These are phyloP conservation scores for Blennius ocellaris DNA, from an alignment of 2,113 vertebrate genomes.

Conservation along the genomic window DNA sequence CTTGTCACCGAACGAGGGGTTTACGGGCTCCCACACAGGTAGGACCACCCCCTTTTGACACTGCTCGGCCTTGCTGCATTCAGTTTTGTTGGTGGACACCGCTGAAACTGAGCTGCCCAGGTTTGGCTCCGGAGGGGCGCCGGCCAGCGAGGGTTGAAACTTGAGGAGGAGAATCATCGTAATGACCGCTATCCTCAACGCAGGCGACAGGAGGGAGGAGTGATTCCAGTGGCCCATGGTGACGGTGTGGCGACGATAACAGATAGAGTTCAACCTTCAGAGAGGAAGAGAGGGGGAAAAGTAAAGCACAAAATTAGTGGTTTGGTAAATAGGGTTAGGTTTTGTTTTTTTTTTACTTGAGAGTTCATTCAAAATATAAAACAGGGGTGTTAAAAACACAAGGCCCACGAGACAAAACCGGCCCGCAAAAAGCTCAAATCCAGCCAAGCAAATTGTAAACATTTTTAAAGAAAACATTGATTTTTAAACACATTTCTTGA, in stretches of 20 bases:
- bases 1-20: conserved; percentile 97
- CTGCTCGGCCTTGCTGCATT: conserved; percentile 86
- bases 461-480: too few species aligned
- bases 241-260: conserved; percentile 48
- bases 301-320: conserved; percentile 5
- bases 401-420: too few species aligned
- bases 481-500: too few species aligned
- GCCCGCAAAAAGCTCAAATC: too few species aligned
- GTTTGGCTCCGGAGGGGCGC: conserved; percentile 68
- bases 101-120: conserved; percentile 72
- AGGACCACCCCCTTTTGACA: conserved; percentile 91
- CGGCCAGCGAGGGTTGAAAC: conserved; percentile 70
- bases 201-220: conserved; percentile 71
- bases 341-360: too few species aligned
- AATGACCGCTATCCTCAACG: conserved; percentile 81
- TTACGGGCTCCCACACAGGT: conserved; percentile 94
- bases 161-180: conserved; percentile 82
- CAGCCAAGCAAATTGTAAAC: too few species aligned
- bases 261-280: conserved; percentile 72
- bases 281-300: conserved; percentile 33
- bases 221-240: conserved; percentile 83
- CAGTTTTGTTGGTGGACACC: conserved; percentile 74
- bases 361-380: too few species aligned
- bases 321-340: too few species aligned
- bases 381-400: too few species aligned